Conservation (phyloP, 2,113 vertebrate species). For the Halcyon senegalensis region DNA sequence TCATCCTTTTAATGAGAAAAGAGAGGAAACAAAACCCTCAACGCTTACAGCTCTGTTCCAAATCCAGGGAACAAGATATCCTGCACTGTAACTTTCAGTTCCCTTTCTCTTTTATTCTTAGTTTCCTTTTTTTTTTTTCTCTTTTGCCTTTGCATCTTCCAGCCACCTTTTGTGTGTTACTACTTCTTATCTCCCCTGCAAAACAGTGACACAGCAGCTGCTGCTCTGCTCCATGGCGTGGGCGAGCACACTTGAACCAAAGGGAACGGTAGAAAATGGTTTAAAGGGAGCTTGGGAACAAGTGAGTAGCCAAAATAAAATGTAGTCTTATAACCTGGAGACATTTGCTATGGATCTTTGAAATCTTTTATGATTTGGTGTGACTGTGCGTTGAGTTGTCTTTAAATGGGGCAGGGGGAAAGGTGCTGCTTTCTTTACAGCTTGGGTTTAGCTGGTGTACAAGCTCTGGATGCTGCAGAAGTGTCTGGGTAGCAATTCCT, state of each 20-base stretch:
- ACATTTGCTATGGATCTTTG: not conserved
- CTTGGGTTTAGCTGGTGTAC: not conserved
- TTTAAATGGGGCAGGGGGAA: not conserved
- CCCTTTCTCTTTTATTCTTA: not conserved
- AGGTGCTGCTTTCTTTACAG: not conserved
- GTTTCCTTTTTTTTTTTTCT: not conserved
- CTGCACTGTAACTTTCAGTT: not conserved
- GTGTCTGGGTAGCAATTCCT: not conserved
- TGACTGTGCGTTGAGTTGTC: not conserved
- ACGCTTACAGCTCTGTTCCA: not conserved
- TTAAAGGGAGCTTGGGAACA: not conserved
- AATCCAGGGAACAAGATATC: not conserved
- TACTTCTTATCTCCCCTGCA: not conserved
- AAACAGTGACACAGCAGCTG: not conserved
- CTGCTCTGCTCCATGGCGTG: not conserved
- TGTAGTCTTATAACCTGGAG: not conserved
- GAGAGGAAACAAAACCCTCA: not conserved
- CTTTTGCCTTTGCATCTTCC: not conserved
- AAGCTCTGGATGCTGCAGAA: not conserved
- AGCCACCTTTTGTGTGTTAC: not conserved
- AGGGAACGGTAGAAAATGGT: not conserved
- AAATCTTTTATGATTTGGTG: not conserved
- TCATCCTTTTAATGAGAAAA: not conserved
- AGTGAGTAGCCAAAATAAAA: not conserved
- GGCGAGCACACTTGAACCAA: not conserved